A percentile compares a stretch with the other conserved stretches of the same genome.
phyloP scores from a whole-genome alignment of 2,888 invertebrate species.

The Rutpela maculata region DNA sequence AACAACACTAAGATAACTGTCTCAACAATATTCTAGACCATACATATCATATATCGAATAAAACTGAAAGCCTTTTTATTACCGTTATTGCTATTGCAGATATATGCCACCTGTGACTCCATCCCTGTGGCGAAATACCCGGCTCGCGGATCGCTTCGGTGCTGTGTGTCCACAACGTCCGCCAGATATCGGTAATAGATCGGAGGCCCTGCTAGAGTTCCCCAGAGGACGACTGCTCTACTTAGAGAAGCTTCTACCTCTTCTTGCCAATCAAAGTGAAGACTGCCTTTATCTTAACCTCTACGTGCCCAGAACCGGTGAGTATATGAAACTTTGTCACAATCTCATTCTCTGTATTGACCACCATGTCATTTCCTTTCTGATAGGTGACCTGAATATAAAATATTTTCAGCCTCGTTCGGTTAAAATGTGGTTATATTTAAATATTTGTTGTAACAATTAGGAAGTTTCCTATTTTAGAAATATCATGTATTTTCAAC shows the following conservation, averaged over 20 bases:
- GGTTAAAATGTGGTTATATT: not conserved
- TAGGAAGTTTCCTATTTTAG: no score
- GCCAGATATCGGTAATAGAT: slow-evolving; percentile 78
- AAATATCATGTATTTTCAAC: no score
- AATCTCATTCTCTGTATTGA: slow-evolving; percentile 32
- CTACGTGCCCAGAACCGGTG: slow-evolving; percentile 90
- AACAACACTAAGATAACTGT: not conserved
- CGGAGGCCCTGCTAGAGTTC: slow-evolving; percentile 82
- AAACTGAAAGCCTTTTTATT: slow-evolving; percentile 27
- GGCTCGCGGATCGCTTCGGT: slow-evolving; percentile 87
- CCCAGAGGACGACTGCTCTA: slow-evolving; percentile 90
- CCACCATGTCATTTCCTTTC: slow-evolving; percentile 19
- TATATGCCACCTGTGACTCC: slow-evolving; percentile 97
- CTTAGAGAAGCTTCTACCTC: slow-evolving; percentile 87
- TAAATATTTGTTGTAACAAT: no score
- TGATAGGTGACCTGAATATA: slow-evolving; percentile 15
- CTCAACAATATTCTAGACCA: not conserved
- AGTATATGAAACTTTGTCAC: slow-evolving; percentile 65
- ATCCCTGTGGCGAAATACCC: slow-evolving; percentile 89
- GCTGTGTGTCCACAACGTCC: slow-evolving; percentile 92
- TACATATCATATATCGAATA: slow-evolving; percentile 2
- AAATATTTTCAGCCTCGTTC: not conserved
- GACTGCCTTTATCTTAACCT: slow-evolving; percentile 98
- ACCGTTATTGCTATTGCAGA: slow-evolving; percentile 70
- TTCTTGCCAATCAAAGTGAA: slow-evolving; percentile 95